phyloP scores from a whole-genome alignment of 1,140 invertebrate species.

The Mactra quadrangularis region DNA sequence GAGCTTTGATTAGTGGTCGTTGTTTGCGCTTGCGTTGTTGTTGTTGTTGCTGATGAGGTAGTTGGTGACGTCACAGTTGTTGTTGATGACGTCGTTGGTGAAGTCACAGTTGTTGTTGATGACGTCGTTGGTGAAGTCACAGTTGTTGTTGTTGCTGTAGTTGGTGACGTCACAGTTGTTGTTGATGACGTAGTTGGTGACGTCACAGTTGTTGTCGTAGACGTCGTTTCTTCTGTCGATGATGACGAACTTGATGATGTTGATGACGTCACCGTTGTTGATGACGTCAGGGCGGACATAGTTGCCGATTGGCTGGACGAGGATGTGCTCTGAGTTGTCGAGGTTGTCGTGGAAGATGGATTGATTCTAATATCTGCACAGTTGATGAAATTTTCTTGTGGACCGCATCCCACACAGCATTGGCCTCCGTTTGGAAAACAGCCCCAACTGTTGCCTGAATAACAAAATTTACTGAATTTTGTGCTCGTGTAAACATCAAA shows the following conservation, averaged over 20 bases:
- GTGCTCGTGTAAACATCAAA: neutral
- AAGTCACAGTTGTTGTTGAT: neutral
- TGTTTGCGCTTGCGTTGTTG: neutral
- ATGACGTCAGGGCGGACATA: neutral
- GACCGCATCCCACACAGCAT: neutral
- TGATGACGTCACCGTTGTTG: conserved; percentile 1
- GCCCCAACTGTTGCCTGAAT: neutral
- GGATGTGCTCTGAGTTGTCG: neutral
- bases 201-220: neutral
- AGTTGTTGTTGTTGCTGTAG: neutral
- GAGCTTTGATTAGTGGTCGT: neutral
- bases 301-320: neutral
- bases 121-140: neutral
- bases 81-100: neutral
- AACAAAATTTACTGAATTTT: neutral
- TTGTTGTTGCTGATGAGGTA: neutral
- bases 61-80: neutral
- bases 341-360: neutral
- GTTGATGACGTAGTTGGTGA: neutral
- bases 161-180: neutral
- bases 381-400: conserved; percentile 8
- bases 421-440: neutral
- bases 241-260: neutral
- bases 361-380: conserved; percentile 16
- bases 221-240: neutral